Conservation (phyloP, 2,797 vertebrate genomes). For the Platyrinchus mystaceus region DNA sequence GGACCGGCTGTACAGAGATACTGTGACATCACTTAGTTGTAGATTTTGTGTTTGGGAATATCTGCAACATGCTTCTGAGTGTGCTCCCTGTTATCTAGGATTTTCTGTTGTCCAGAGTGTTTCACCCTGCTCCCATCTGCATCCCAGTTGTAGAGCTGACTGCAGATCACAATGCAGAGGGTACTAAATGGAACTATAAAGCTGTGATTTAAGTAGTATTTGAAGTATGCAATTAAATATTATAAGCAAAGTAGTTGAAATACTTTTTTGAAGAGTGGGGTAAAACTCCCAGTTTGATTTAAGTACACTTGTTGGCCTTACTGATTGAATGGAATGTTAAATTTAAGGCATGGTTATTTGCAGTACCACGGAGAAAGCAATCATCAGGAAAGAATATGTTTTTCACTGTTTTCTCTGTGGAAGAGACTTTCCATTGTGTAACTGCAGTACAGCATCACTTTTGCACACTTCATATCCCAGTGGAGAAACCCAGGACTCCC, state of each 20-base stretch:
- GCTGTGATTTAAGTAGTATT: not conserved
- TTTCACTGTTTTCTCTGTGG: not conserved
- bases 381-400: not conserved
- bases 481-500: not conserved
- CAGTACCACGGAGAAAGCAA: not conserved
- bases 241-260: not conserved
- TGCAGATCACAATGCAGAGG: not conserved
- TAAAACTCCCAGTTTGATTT: not conserved
- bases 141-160: not conserved
- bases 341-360: not conserved
- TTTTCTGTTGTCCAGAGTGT: not conserved
- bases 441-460: not conserved
- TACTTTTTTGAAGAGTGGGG: not conserved
- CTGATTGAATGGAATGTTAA: not conserved
- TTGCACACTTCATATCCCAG: rapidly evolving
- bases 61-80: rapidly evolving
- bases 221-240: not conserved
- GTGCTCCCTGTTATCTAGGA: rapidly evolving
- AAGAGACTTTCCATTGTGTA: not conserved
- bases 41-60: not conserved
- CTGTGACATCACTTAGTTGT: not conserved
- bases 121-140: not conserved
- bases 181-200: not conserved
- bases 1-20: not conserved
- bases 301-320: not conserved